Evolutionary conservation across 2,113 vertebrate species (phyloP), one percentile per base, ranked within the genome.

Genomic region (Addax nasomaculatus): DNA sequence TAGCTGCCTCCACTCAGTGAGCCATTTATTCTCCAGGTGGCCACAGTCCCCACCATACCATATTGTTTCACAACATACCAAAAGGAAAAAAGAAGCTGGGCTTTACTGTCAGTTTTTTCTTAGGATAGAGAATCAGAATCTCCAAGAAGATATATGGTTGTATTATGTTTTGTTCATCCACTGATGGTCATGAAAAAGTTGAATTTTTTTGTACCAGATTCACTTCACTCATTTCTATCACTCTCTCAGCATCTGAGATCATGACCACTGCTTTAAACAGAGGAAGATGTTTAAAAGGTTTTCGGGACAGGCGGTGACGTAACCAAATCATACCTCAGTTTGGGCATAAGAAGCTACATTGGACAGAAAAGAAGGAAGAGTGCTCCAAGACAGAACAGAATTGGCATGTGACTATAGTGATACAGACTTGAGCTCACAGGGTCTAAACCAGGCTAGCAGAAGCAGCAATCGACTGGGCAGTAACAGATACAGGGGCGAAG

Each of bases 391-490:
- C 33, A 90, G 58, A 83, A 2, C 3, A 6, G 55, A 58, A 57
- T 30, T 33, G 94, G 45, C 30, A 49, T 5, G 16, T 60, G 60
- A 53, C 10, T 43, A 6, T 0, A 16, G 33, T 33, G 25, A 5
- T 19, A 29, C 13, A 89, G 49, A 49, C n/a, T 27, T 39, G 21
- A 81, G 87, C 27, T 36, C 12, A n/a, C 6, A 27, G 8, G 39
- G 47, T n/a, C 30, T 53, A n/a, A 76, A 21, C 9, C 11, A 25
- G 39, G 25, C 3, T 25, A 29, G 47, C 2, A 27, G 58, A 30
- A 25, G 29, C 0, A 30, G 12, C 39, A 6, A 6, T 1, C 1
- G 9, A 17, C 2, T 29, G 16, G 45, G 36, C 29, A 45, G 58
- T 16, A 27, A 51, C 51, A 85, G 60, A 86, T 15, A 2, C 4